These are phyloP conservation scores for Tetraodon nigroviridis DNA, from an alignment of 2,113 vertebrate species.

Conservation along the genomic window DNA sequence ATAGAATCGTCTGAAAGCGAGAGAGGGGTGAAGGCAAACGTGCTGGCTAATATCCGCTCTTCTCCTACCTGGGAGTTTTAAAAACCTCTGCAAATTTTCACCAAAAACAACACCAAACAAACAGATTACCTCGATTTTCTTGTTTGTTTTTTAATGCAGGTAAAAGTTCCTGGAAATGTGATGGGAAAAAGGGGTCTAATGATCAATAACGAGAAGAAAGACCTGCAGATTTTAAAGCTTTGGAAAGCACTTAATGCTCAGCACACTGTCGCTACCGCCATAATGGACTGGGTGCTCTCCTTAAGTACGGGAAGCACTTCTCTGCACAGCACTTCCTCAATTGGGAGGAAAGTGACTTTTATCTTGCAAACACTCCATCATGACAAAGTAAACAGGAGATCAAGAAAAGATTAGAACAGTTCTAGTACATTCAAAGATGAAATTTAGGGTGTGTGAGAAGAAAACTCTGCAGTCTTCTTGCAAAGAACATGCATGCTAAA, in stretches of 20 bases:
- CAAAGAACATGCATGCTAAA: background rate
- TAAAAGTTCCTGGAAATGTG: no score
- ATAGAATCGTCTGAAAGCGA: background rate
- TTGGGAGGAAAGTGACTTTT: constrained; percentile 4
- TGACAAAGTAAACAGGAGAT: background rate
- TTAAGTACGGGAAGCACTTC: constrained; percentile 42
- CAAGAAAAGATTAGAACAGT: no score
- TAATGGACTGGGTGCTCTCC: constrained; percentile 36
- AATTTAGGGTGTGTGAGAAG: background rate
- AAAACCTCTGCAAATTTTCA: no score
- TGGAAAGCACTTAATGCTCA: constrained; percentile 12
- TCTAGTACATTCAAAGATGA: no score
- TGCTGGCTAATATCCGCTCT: no score
- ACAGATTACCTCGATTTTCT: no score
- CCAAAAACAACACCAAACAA: no score
- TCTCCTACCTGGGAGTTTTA: no score
- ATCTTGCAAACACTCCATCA: background rate
- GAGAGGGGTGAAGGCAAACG: no score
- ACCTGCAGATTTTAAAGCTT: background rate
- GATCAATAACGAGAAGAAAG: background rate
- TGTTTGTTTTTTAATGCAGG: no score
- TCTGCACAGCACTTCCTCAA: constrained; percentile 37
- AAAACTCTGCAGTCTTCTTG: background rate
- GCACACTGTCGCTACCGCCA: background rate
- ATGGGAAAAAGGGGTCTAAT: constrained; percentile 4